A percentile compares a stretch with the other conserved stretches of the same genome.
phyloP scores from a whole-genome alignment of 2,888 invertebrate genomes.

The Hydraecia micacea region DNA sequence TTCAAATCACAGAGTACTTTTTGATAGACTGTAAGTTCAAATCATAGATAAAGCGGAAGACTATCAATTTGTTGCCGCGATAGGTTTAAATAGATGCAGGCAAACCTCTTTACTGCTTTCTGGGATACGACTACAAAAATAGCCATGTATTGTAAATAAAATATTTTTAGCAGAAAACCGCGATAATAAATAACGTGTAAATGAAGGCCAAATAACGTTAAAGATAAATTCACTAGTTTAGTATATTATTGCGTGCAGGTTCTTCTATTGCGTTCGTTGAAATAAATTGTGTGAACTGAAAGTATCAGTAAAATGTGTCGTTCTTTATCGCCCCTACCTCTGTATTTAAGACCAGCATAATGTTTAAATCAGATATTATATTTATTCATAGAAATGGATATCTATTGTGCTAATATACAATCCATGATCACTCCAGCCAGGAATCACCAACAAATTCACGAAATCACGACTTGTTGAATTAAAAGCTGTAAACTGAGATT shows the following conservation, averaged over 20 bases:
- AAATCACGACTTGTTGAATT: slow-evolving; percentile 42
- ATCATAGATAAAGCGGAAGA: slow-evolving; percentile 37
- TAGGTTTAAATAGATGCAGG: slow-evolving; percentile 37
- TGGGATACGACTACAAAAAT: slow-evolving; percentile 66
- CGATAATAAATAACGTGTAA: slow-evolving; percentile 69
- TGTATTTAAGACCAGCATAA: slow-evolving; percentile 39
- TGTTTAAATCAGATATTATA: slow-evolving; percentile 49
- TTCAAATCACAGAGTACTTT: slow-evolving; percentile 39
- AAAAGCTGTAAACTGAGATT: slow-evolving; percentile 41
- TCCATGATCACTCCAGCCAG: slow-evolving; percentile 22
- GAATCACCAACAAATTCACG: slow-evolving; percentile 46
- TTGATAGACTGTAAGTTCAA: too few species aligned
- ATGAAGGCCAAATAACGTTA: slow-evolving; percentile 73
- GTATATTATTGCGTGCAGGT: slow-evolving; percentile 47
- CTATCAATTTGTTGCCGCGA: slow-evolving; percentile 32
- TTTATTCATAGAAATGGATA: slow-evolving; percentile 46
- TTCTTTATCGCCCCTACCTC: slow-evolving; percentile 35
- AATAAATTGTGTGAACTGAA: slow-evolving; percentile 55
- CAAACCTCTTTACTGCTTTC: slow-evolving; percentile 60
- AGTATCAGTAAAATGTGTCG: slow-evolving; percentile 47
- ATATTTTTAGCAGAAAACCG: slow-evolving; percentile 72
- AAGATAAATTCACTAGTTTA: slow-evolving; percentile 70
- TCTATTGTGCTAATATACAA: slow-evolving; percentile 43
- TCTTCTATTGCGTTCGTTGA: slow-evolving; percentile 43
- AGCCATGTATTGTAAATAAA: slow-evolving; percentile 65